Conservation (phyloP, 2,888 invertebrate species). For the Eilema griseolum region DNA sequence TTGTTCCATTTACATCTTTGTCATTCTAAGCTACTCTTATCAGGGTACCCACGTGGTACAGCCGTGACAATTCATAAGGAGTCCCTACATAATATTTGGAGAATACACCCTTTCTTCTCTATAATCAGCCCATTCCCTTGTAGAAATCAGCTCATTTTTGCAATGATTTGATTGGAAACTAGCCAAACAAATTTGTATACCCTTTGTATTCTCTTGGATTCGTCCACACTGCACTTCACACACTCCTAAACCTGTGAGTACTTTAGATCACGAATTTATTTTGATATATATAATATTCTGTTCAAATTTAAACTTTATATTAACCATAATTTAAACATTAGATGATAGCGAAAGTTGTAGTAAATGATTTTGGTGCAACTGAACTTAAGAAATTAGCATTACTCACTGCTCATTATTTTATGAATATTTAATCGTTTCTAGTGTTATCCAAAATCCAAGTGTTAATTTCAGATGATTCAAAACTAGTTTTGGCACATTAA, state of each 20-base stretch:
- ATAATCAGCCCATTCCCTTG: not conserved
- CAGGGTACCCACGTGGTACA: not conserved
- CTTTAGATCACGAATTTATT: no score
- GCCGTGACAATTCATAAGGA: not conserved
- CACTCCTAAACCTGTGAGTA: no score
- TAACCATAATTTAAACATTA: constrained; percentile 2
- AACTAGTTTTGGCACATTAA: not conserved
- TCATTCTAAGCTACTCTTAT: not conserved
- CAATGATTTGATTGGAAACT: not conserved
- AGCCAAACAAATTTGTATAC: no score
- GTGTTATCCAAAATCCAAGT: not conserved
- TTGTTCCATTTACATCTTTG: not conserved
- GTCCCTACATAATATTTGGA: not conserved
- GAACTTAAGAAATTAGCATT: not conserved
- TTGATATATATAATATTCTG: not conserved
- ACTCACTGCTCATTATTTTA: not conserved
- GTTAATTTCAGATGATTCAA: not conserved
- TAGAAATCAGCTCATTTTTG: not conserved
- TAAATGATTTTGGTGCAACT: not conserved
- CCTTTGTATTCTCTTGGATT: no score
- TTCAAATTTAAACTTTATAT: not conserved
- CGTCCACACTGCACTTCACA: no score
- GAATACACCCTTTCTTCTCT: not conserved
- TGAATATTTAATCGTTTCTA: not conserved
- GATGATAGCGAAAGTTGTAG: not conserved